Conservation (phyloP, 2,113 vertebrate species). For the Channa argus region DNA sequence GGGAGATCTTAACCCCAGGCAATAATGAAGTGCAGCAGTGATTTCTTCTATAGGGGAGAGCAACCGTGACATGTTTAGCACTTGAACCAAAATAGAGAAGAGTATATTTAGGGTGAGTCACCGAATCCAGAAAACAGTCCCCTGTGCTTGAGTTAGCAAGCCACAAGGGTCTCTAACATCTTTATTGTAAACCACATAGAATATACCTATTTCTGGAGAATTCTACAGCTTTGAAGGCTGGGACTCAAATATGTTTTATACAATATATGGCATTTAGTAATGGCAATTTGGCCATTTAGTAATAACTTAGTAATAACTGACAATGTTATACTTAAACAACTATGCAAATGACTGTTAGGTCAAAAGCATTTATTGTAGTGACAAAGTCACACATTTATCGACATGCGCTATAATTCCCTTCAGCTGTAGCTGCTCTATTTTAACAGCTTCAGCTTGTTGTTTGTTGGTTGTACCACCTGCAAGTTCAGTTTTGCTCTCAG, state of each 20-base stretch:
- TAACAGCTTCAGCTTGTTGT: too few relatives aligned
- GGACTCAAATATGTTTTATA: not conserved
- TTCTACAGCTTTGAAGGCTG: not conserved
- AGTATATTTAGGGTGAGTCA: constrained; percentile 77
- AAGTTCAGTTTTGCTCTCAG: too few relatives aligned
- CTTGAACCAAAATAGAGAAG: constrained; percentile 69
- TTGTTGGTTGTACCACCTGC: too few relatives aligned
- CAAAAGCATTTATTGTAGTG: too few relatives aligned
- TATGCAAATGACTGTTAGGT: too few relatives aligned
- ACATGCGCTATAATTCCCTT: too few relatives aligned
- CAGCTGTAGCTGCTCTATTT: too few relatives aligned
- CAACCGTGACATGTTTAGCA: constrained; percentile 69
- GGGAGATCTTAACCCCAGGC: constrained; percentile 74
- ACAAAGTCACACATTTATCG: too few relatives aligned
- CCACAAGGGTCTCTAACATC: constrained; percentile 70
- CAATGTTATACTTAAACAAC: too few relatives aligned
- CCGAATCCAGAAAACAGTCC: constrained; percentile 70
- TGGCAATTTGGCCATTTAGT: too few relatives aligned
- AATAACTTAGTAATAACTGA: too few relatives aligned
- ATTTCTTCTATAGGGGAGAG: constrained; percentile 76
- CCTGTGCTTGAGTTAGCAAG: constrained; percentile 72
- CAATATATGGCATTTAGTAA: too few relatives aligned
- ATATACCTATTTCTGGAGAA: constrained; percentile 44
- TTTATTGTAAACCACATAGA: constrained; percentile 63
- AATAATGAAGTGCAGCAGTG: constrained; percentile 64